Evolutionary conservation across 2,888 invertebrate genomes (phyloP).

Genomic region (Digitonthophagus gazella): DNA sequence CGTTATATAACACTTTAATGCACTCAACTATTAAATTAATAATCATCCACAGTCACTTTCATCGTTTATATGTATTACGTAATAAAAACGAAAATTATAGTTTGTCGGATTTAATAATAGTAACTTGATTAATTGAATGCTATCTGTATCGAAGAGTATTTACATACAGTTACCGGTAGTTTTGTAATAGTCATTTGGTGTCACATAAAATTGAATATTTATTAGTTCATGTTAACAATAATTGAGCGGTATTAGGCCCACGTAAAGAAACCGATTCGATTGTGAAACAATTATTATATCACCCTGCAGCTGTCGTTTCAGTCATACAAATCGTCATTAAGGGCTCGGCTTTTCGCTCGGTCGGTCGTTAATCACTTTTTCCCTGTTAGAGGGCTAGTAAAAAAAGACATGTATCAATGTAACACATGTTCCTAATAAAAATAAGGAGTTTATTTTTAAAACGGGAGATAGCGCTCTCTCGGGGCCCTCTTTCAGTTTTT

Average conservation of each 20-base stretch:
- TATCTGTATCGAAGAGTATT: no score
- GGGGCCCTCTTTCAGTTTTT: neutral
- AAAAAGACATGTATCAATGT: neutral
- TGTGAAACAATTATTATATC: neutral
- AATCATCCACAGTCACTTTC: neutral
- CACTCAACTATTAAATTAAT: neutral
- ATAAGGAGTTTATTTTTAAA: neutral
- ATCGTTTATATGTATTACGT: no score
- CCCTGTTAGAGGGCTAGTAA: neutral
- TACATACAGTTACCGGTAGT: no score
- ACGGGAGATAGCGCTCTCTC: no score
- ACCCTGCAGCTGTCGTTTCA: neutral
- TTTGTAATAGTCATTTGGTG: no score
- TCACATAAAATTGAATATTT: no score
- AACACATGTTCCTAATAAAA: neutral
- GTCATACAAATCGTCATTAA: neutral
- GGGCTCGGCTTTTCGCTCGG: neutral
- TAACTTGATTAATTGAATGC: no score
- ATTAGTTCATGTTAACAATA: no score
- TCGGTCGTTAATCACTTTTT: neutral
- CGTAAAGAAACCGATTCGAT: neutral
- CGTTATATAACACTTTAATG: neutral
- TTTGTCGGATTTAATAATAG: no score
- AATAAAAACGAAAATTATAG: no score
- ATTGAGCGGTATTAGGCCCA: no score